These are phyloP conservation scores for Rhipidura dahli DNA, from an alignment of 2,113 vertebrate genomes.

Conservation along the genomic window DNA sequence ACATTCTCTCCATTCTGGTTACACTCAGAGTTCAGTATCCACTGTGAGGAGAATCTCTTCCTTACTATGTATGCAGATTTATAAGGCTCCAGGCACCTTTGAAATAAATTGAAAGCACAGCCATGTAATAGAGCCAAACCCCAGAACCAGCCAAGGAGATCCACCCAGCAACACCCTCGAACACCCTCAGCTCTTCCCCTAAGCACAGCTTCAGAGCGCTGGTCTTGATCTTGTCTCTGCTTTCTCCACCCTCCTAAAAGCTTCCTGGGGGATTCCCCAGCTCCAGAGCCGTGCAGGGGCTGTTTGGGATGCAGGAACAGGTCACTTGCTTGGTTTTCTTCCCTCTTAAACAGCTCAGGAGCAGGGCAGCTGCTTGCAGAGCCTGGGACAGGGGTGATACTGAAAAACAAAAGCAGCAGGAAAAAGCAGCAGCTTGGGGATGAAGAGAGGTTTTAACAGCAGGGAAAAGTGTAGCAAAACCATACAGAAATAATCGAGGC, in stretches of 20 bases:
- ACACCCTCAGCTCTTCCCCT: conserved; percentile 44
- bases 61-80: conserved; percentile 55
- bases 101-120: conserved; percentile 59
- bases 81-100: conserved; percentile 63
- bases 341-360: neutral
- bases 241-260: conserved; percentile 24
- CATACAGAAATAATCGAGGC: neutral
- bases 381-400: neutral
- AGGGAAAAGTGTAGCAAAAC: neutral
- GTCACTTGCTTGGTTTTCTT: neutral
- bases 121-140: conserved; percentile 47
- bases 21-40: neutral
- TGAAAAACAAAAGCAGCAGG: neutral
- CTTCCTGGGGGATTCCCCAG: conserved; percentile 59
- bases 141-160: conserved; percentile 49
- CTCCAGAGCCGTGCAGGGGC: neutral
- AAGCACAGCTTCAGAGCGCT: conserved; percentile 27
- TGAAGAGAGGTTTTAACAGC: neutral
- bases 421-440: neutral
- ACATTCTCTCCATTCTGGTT: neutral
- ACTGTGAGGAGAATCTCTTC: neutral
- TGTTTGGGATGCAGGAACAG: neutral
- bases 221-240: conserved; percentile 15
- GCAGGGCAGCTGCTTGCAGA: neutral
- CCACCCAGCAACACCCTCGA: conserved; percentile 61